Conservation (phyloP, 1,140 invertebrate genomes). For the Pseudomyrmex dendroicus region DNA sequence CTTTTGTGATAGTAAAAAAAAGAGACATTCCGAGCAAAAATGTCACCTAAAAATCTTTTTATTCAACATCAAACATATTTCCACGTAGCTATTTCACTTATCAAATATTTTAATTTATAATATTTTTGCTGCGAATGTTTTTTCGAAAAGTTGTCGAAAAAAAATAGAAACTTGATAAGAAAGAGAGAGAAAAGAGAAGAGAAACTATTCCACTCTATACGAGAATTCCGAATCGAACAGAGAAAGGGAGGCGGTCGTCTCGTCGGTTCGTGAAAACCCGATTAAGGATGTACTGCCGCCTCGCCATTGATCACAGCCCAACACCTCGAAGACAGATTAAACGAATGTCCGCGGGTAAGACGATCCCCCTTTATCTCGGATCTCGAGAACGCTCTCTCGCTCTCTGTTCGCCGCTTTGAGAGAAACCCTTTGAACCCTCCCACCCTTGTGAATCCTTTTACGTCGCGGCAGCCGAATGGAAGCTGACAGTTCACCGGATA, state of each 20-base stretch:
- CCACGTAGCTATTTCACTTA: not conserved
- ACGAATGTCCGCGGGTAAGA: constrained; percentile 75
- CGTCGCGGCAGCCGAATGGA: constrained; percentile 62
- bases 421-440: constrained; percentile 67
- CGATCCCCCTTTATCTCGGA: constrained; percentile 76
- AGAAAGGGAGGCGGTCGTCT: constrained; percentile 4
- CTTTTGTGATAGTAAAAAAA: not conserved
- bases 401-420: constrained; percentile 47
- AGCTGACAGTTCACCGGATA: constrained; percentile 67
- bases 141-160: no score
- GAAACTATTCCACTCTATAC: no score
- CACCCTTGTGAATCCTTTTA: constrained; percentile 63
- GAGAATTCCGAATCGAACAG: constrained; percentile 17
- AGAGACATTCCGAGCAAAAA: not conserved
- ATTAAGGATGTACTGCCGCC: constrained; percentile 66
- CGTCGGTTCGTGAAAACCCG: constrained; percentile 65
- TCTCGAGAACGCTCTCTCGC: constrained; percentile 68
- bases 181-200: no score
- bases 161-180: no score
- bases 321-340: constrained; percentile 77
- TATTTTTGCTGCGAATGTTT: not conserved
- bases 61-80: not conserved
- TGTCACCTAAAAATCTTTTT: not conserved
- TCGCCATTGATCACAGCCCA: constrained; percentile 73
- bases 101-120: not conserved